Evolutionary conservation across 2,888 invertebrate species (phyloP), one percentile per base, ranked within the genome.

Genomic region (Dasysyrphus albostriatus): DNA sequence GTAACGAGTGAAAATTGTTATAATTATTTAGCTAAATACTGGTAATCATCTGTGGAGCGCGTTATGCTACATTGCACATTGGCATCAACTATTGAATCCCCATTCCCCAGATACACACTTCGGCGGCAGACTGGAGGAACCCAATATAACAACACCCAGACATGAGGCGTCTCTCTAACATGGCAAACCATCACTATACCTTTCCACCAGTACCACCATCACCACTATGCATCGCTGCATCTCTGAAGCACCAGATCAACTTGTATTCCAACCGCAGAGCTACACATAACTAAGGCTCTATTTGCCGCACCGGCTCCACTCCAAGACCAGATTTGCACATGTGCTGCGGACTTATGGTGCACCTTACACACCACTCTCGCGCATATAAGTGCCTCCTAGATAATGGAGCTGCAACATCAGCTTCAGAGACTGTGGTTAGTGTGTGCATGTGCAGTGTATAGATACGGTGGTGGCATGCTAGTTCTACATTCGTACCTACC

Each of bases 1-100:
- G 82, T 87, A 87, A 72, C 87, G 87, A 87, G 83, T 87, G 87
- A 75, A 83, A 87, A 87, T 87, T 87, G 87, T 87, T 87, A 87
- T 83, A 87, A 87, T 83, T 87, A 87, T 83, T 87, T 87, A 65
- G 79, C 83, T 83, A 87, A 87, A 87, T 83, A 87, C 87, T 79
- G 83, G 83, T 75, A 83, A 83, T 87, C 87, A 83, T 83, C 63
- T 79, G 83, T 72, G 78, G 87, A 70, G 83, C 75, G 78, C 75
- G 78, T 81, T 81, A 82, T 85, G 82, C 81, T 81, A 34, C 82
- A 77, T 74, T 85, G 85, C 39, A 58, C 82, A 73, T 65, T 69
- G 32, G 63, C 49, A 51, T 32, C 72, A 51, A 65, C 24, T 67
- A 67, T 70, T 75, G 84, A 67, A 49, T 81, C 73, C 72, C 73